Base-by-base conservation (phyloP, 2,113 vertebrate genomes). In the Sitta europaea region DNA sequence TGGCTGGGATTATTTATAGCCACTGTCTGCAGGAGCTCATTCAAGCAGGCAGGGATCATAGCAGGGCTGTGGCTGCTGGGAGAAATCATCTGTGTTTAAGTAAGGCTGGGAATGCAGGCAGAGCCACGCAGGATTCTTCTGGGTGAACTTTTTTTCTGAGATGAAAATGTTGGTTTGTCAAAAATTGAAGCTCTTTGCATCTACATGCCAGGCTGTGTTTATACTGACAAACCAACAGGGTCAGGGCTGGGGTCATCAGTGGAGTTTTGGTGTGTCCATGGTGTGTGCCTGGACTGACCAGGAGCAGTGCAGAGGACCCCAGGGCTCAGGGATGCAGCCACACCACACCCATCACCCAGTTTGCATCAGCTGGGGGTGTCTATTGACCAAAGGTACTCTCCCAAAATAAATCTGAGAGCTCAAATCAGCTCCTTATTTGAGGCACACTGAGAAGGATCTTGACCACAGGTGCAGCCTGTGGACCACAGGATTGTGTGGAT, bases 1-100 rank as follows among this genome's bases (percentile, higher is more conserved):
- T 75, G 57, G 19, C 35, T 77, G 55, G 50, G 79, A 63, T 91
- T 95, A 85, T 97, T 90, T 88, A 83, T 77, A 89, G 62, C 63
- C 8, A 9, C 63, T 71, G 47, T 80, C 68, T 80, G 81, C 4
- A 67, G 51, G 33, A 93, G 55, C 20, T 76, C 43, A 53, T 76
- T 35, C 0, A 4, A 57, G 29, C 43, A 57, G 73, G n/a, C 72
- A 85, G 42, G 79, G 65, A 78, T 36, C 42, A 3, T 1, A 43
- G 67, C 81, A 45, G 59, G 72, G 47, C 29, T 93, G 88, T 36
- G 73, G 70, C 36, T 92, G 66, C 65, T 68, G 71, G 43, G 77
- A 88, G 58, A 76, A 86, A 28, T 66, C 66, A 79, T 13, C 45
- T 65, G 62, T 76, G 61, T 63, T 90, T 51, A 77, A 73, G 40